Evolutionary conservation across 2,888 invertebrate genomes (phyloP), one percentile per base, ranked within the genome.

Genomic region (Sicus ferrugineus): DNA sequence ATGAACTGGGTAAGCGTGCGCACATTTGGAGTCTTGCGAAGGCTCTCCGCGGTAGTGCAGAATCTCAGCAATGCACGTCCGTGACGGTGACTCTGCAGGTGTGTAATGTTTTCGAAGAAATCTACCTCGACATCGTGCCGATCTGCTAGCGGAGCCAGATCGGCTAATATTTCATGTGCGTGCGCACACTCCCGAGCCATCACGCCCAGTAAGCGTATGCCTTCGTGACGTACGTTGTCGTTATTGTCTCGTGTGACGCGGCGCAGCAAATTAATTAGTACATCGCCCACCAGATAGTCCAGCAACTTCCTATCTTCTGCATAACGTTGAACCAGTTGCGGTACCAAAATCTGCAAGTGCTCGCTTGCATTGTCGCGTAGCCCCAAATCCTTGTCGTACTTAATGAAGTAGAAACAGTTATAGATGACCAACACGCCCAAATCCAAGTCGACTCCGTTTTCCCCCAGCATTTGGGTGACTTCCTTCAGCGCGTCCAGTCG

Each of bases 41-140:
- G 84, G 26, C 89, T 89, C 79, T 88, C 91, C 52, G 90, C 89
- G 6, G 91, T 83, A 73, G 89, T 89, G 71, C 90, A 90, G 79
- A 94, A 92, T 78, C 92, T 93, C 19, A 92, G 83, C 58, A 98
- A 82, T 0, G 96, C 97, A 77, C 94, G 89, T 0, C 93, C 92
- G 79, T 94, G 91, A 71, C 96, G 89, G 81, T 97, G 95, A 68
- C 92, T 86, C 87, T 98, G 94, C 58, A 95, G 84, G 86, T 98
- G 97, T 30, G 90, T 90, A 79, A 97, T 90, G 81, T 97, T 98
- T 79, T 95, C 94, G 81, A 97, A 98, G 88, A 98, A 97, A 84
- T 98, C 97, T 0, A 93, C 91, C 83, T 98, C 97, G 9, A 88
- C 83, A 81, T 98, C 96, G 88, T 77, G 75, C 2, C 71, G 68